Evolutionary conservation across 1,140 invertebrate species (phyloP).

Genomic region (Paracyclopina nana): DNA sequence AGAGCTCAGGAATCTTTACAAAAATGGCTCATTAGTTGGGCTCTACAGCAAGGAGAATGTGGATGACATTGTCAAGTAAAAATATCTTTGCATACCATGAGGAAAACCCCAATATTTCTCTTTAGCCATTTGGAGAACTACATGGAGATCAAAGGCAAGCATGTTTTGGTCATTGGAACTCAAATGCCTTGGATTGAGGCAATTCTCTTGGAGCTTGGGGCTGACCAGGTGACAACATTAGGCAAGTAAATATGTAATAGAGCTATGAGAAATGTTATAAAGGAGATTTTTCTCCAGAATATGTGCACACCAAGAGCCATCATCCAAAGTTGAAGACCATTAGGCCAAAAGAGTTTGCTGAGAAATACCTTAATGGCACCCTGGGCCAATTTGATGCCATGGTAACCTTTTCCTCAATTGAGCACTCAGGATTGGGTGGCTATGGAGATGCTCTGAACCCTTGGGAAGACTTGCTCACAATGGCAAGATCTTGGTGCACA

Average conservation of each 20-base stretch:
- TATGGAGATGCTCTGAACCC: constrained; percentile 16
- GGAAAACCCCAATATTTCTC: too few species aligned
- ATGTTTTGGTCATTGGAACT: constrained; percentile 3
- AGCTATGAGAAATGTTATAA: too few species aligned
- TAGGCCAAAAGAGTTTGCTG: background rate
- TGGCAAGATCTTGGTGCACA: constrained; percentile 5
- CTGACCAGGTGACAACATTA: background rate
- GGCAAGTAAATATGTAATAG: too few species aligned
- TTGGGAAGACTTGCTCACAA: constrained; percentile 5
- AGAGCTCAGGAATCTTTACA: too few species aligned
- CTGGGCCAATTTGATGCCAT: constrained; percentile 11
- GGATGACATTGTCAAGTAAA: too few species aligned
- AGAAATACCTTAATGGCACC: background rate
- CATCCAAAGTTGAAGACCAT: background rate
- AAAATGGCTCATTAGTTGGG: too few species aligned
- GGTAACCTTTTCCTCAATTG: constrained; percentile 5
- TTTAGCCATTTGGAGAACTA: too few species aligned
- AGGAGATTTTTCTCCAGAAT: too few species aligned
- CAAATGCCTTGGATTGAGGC: constrained; percentile 9
- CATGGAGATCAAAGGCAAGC: too few species aligned
- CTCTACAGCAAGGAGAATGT: too few species aligned
- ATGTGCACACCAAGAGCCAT: background rate
- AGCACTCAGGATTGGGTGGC: constrained; percentile 7
- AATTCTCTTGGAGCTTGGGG: constrained; percentile 6
- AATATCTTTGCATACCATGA: too few species aligned